phyloP scores from a whole-genome alignment of 2,113 vertebrate genomes.

The Marmota monax region DNA sequence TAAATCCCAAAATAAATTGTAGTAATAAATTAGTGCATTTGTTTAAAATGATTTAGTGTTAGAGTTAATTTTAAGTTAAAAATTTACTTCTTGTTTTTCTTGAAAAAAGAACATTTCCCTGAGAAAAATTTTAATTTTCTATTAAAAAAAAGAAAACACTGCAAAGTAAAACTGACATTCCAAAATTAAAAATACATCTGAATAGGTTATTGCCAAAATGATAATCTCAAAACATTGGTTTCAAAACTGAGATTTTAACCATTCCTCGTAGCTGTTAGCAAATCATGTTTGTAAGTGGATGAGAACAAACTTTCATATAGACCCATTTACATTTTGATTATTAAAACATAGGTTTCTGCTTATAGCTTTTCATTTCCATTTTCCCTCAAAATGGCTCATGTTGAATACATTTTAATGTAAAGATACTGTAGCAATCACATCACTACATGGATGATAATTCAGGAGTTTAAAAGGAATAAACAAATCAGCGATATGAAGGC shows the following conservation, averaged over 20 bases:
- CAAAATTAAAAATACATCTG: constrained; percentile 8
- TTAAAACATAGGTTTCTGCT: constrained; percentile 46
- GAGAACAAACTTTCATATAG: neutral
- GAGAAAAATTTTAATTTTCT: neutral
- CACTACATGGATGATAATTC: constrained; percentile 22
- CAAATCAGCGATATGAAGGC: constrained; percentile 20
- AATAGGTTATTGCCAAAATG: constrained; percentile 10
- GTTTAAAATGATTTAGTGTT: neutral
- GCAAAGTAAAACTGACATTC: neutral
- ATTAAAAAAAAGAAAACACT: constrained; percentile 17
- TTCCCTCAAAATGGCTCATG: neutral
- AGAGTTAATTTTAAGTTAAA: constrained; percentile 16
- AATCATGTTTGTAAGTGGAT: neutral
- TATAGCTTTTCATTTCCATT: neutral
- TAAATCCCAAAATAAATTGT: neutral
- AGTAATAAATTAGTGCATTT: neutral
- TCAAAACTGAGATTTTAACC: constrained; percentile 32
- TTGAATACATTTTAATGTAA: constrained; percentile 61
- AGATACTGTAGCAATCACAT: constrained; percentile 41
- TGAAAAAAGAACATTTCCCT: neutral
- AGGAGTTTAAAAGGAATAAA: constrained; percentile 58
- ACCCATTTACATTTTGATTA: constrained; percentile 41
- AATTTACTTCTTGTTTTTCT: neutral
- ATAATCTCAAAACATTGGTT: constrained; percentile 43
- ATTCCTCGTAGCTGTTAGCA: neutral